A percentile compares a stretch with the other conserved stretches of the same genome.
Conservation (phyloP, 2,113 vertebrate genomes). For the Meles meles region DNA sequence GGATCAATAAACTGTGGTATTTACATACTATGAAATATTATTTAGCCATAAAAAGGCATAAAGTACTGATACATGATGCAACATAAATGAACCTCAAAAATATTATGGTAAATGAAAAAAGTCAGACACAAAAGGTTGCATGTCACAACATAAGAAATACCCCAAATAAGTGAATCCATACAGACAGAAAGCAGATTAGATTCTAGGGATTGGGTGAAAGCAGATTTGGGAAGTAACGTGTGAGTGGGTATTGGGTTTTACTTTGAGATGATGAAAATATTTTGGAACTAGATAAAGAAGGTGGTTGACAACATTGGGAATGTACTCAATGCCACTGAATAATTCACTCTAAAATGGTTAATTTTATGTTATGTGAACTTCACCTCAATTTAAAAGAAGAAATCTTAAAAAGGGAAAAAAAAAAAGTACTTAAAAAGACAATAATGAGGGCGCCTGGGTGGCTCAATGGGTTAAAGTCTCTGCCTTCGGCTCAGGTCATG, state of each 20-base stretch:
- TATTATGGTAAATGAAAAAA: background rate
- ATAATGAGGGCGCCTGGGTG: background rate
- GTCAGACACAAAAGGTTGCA: background rate
- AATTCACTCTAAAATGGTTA: background rate
- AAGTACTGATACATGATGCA: background rate
- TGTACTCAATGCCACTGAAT: background rate
- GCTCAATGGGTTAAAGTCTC: too few species aligned
- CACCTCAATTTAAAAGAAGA: background rate
- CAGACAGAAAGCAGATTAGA: background rate
- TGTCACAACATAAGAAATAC: background rate
- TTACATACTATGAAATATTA: background rate
- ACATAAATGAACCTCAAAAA: background rate
- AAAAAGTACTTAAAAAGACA: background rate
- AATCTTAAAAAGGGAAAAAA: background rate
- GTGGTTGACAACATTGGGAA: background rate
- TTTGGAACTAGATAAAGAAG: background rate
- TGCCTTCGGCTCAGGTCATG: too few species aligned
- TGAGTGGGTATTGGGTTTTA: background rate
- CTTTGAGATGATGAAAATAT: background rate
- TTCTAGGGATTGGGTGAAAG: background rate
- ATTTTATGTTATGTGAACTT: background rate
- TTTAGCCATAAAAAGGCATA: background rate
- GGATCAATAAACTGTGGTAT: background rate
- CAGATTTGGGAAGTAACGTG: background rate
- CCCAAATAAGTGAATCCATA: background rate